Percentiles rank a stretch among this genome's conserved stretches.
phyloP scores from a whole-genome alignment of 2,888 invertebrate species.

The Malachius bipustulatus region DNA sequence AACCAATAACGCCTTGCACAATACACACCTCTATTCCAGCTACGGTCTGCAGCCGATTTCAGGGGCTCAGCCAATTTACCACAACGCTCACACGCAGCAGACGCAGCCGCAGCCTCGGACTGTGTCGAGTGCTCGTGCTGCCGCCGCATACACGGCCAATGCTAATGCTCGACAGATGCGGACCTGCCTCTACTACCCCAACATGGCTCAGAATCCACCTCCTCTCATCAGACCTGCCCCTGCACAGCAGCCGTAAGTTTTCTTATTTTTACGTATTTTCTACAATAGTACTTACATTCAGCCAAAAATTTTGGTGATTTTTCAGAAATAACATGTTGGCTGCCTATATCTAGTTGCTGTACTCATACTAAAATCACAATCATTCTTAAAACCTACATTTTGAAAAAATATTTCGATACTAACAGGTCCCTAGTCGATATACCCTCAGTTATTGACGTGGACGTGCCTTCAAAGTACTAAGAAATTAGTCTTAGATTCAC shows the following conservation, averaged over 20 bases:
- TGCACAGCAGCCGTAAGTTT: conserved; percentile 34
- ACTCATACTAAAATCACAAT: too few relatives aligned
- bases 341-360: too few relatives aligned
- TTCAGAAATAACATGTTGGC: too few relatives aligned
- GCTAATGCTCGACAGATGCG: conserved; percentile 31
- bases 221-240: conserved; percentile 43
- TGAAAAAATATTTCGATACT: too few relatives aligned
- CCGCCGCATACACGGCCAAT: conserved; percentile 32
- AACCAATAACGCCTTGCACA: conserved; percentile 29
- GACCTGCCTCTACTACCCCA: conserved; percentile 26
- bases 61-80: conserved; percentile 28
- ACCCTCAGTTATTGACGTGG: too few relatives aligned
- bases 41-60: conserved; percentile 26
- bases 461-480: too few relatives aligned
- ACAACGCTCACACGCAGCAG: too few relatives aligned
- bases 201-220: conserved; percentile 37
- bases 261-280: conserved; percentile 10
- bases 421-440: too few relatives aligned
- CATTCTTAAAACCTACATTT: too few relatives aligned
- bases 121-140: conserved; percentile 27
- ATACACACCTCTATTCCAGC: conserved; percentile 27
- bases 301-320: too few relatives aligned
- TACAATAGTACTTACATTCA: too few relatives aligned
- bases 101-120: conserved; percentile 29
- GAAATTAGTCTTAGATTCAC: too few relatives aligned